Evolutionary conservation across 2,797 vertebrate genomes (phyloP).

Genomic region (Danio kyathit): DNA sequence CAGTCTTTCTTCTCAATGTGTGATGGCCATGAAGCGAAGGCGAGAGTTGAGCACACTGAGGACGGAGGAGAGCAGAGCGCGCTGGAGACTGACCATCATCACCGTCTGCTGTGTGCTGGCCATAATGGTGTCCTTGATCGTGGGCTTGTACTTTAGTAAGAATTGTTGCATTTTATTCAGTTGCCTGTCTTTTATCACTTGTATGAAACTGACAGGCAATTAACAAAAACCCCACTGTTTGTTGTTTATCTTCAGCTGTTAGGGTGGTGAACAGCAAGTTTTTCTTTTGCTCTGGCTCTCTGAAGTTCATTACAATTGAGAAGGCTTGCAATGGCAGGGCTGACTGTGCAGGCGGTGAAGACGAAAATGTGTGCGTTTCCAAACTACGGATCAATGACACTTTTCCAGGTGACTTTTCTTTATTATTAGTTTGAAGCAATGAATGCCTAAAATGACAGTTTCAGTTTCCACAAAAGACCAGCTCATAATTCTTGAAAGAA

Average conservation of each 20-base stretch:
- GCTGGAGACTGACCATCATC: conserved; percentile 28
- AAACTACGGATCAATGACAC: conserved; percentile 47
- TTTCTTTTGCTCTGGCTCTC: conserved; percentile 75
- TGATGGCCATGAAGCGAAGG: conserved; percentile 51
- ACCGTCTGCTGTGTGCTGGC: conserved; percentile 43
- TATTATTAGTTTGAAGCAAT: too few species aligned
- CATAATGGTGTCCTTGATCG: conserved; percentile 36
- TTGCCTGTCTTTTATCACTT: neutral
- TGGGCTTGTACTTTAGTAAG: conserved; percentile 59
- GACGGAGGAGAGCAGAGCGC: conserved; percentile 33
- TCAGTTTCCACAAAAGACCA: too few species aligned
- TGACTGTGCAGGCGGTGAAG: conserved; percentile 76
- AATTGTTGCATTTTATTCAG: neutral
- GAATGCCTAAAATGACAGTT: too few species aligned
- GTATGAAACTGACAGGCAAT: neutral
- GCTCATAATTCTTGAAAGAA: too few species aligned
- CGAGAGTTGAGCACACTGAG: conserved; percentile 44
- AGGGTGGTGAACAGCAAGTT: conserved; percentile 74
- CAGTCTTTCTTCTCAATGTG: neutral
- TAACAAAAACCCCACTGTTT: neutral
- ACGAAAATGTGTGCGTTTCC: conserved; percentile 75
- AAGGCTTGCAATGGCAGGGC: conserved; percentile 72
- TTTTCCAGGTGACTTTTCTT: conserved; percentile 53
- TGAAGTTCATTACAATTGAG: conserved; percentile 71
- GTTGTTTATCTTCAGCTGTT: conserved; percentile 68